Percentiles rank a stretch among this genome's conserved stretches.
These are phyloP conservation scores for Petroica traversi DNA, from an alignment of 2,113 vertebrate species.

Conservation along the genomic window DNA sequence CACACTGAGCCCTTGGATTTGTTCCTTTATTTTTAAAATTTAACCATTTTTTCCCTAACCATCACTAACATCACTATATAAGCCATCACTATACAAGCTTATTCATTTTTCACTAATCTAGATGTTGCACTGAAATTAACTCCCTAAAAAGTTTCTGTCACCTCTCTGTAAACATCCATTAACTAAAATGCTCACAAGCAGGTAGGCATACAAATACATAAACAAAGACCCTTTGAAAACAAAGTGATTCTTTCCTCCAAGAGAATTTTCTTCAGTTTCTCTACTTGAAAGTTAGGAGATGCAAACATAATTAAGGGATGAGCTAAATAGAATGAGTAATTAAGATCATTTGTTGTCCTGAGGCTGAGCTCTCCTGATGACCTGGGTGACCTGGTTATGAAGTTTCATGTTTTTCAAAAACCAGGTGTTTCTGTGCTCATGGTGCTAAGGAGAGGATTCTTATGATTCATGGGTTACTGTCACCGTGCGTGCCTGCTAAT, in stretches of 20 bases:
- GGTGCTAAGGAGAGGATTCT: not conserved
- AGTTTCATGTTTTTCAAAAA: not conserved
- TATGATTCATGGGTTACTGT: not conserved
- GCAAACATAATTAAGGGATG: not conserved
- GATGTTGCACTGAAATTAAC: not conserved
- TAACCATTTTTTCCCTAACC: not conserved
- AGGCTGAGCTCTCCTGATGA: not conserved
- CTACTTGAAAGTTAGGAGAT: not conserved
- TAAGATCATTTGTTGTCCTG: not conserved
- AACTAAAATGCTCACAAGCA: not conserved
- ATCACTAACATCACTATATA: not conserved
- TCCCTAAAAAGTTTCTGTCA: not conserved
- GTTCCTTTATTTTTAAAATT: not conserved
- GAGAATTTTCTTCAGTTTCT: not conserved
- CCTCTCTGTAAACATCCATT: not conserved
- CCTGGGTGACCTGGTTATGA: not conserved
- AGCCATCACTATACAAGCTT: fast-evolving
- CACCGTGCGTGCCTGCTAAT: not conserved
- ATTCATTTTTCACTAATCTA: not conserved
- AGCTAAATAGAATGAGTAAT: not conserved
- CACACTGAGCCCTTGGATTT: fast-evolving
- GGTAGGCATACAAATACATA: not conserved
- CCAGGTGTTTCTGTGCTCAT: not conserved
- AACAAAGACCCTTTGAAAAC: not conserved
- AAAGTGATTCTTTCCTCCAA: not conserved